Percentiles rank a stretch among this genome's conserved stretches.
phyloP scores from a whole-genome alignment of 37 sponge, comb jelly and placozoan genomes.

The Spongia lamella region DNA sequence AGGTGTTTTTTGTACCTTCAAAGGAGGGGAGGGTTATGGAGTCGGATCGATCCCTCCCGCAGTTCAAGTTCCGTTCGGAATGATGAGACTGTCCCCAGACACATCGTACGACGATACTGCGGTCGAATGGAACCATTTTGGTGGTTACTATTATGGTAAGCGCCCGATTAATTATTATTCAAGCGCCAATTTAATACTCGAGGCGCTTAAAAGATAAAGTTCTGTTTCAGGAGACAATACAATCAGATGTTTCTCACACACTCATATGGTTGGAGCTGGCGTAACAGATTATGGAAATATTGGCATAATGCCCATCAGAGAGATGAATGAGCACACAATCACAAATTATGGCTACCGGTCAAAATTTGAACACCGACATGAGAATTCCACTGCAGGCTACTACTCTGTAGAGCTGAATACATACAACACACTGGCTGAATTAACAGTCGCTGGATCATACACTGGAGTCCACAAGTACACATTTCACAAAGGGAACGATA shows the following conservation, averaged over 20 bases:
- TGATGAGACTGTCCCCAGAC: constrained; percentile 55
- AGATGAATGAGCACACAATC: constrained; percentile 4
- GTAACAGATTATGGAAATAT: constrained; percentile 57
- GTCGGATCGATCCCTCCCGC: constrained; percentile 44
- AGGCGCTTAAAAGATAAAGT: no score
- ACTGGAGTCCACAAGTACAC: constrained; percentile 30
- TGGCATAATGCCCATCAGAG: constrained; percentile 41
- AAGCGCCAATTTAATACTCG: no score
- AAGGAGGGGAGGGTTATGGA: constrained; percentile 61
- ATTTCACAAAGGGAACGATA: not conserved
- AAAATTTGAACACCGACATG: constrained; percentile 44
- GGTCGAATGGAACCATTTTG: constrained; percentile 34
- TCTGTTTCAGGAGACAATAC: constrained; percentile 52
- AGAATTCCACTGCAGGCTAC: constrained; percentile 32
- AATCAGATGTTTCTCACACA: constrained; percentile 68
- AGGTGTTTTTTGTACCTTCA: no score
- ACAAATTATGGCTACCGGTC: constrained; percentile 37
- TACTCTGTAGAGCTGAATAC: constrained; percentile 21
- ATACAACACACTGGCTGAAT: constrained; percentile 10
- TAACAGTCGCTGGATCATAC: constrained; percentile 26
- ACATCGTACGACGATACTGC: constrained; percentile 17
- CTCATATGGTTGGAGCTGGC: constrained; percentile 69
- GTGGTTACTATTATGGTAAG: constrained; percentile 53
- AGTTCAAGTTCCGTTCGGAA: constrained; percentile 48
- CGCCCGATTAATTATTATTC: no score